Conservation (phyloP, 2,113 vertebrate genomes). For the Crotalus horridus region DNA sequence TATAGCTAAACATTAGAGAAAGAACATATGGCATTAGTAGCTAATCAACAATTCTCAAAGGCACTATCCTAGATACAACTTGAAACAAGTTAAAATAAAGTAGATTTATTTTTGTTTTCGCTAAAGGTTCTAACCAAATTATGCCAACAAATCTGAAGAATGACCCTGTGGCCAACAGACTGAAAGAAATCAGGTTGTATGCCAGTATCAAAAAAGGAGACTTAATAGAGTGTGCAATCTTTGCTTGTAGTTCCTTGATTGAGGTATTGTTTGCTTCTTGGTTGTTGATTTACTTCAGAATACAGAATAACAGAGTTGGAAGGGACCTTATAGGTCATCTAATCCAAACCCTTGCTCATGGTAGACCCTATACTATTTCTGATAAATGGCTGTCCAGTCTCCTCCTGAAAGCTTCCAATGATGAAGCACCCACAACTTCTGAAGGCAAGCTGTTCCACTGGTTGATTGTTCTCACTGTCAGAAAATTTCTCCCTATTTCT, state of each 20-base stretch:
- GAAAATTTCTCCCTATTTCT: too few species aligned
- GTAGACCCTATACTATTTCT: too few species aligned
- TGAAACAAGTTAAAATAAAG: not conserved
- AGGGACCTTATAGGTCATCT: too few species aligned
- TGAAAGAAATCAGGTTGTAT: not conserved
- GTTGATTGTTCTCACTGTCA: too few species aligned
- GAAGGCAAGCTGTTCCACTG: too few species aligned
- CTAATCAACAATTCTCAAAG: not conserved
- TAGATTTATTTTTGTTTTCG: not conserved
- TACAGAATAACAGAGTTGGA: too few species aligned
- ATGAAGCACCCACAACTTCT: too few species aligned
- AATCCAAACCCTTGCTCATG: too few species aligned
- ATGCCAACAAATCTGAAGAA: not conserved
- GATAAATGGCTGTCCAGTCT: too few species aligned
- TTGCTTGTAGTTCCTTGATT: not conserved
- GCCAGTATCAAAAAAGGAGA: not conserved
- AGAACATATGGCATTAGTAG: not conserved
- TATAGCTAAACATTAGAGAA: slow-evolving; percentile 75
- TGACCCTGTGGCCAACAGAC: not conserved
- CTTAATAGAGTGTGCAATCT: not conserved
- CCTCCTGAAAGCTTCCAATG: too few species aligned
- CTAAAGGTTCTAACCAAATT: not conserved
- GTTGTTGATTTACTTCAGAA: not conserved
- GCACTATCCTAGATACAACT: not conserved
- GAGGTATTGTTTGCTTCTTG: not conserved